phyloP scores from a whole-genome alignment of 1,140 invertebrate genomes.

The Drosophila sp. region DNA sequence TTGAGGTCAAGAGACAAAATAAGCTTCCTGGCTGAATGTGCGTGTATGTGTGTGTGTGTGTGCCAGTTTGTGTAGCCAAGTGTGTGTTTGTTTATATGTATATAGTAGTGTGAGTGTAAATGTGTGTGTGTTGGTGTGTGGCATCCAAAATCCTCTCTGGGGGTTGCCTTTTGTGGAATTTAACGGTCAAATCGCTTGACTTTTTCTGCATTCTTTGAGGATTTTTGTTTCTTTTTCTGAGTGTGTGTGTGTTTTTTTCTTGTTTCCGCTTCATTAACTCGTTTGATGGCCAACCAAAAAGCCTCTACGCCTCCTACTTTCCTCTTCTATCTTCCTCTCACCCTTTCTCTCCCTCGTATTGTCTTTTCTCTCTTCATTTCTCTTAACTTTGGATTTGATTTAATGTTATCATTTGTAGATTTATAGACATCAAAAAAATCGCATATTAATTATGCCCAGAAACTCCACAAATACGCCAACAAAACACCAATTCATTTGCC shows the following conservation, averaged over 20 bases:
- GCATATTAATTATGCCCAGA: conserved; percentile 65
- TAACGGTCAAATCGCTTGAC: conserved; percentile 76
- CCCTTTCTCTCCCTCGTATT: not conserved
- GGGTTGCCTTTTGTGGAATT: conserved; percentile 42
- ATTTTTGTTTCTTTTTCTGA: conserved; percentile 18
- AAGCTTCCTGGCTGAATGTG: conserved; percentile 57
- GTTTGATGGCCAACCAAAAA: conserved; percentile 52
- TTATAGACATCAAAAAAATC: conserved; percentile 60
- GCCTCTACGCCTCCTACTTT: conserved; percentile 1
- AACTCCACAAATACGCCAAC: not conserved
- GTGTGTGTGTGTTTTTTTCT: not conserved
- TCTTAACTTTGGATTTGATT: conserved; percentile 64
- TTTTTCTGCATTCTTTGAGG: conserved; percentile 54
- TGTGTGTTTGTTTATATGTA: conserved; percentile 13
- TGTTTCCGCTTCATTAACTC: conserved; percentile 69
- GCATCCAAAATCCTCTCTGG: conserved; percentile 18
- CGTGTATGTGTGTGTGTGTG: conserved; percentile 45
- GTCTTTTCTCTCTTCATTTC: not conserved
- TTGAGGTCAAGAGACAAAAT: conserved; percentile 71
- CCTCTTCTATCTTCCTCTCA: not conserved
- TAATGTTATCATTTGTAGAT: conserved; percentile 67
- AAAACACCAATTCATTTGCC: conserved; percentile 44
- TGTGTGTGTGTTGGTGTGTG: conserved; percentile 23
- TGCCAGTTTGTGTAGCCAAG: conserved; percentile 29
- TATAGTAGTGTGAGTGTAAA: not conserved